Percentiles rank a stretch among this genome's conserved stretches.
Evolutionary conservation across 1,140 invertebrate species (phyloP).

Genomic region (Monomorium pharaonis): DNA sequence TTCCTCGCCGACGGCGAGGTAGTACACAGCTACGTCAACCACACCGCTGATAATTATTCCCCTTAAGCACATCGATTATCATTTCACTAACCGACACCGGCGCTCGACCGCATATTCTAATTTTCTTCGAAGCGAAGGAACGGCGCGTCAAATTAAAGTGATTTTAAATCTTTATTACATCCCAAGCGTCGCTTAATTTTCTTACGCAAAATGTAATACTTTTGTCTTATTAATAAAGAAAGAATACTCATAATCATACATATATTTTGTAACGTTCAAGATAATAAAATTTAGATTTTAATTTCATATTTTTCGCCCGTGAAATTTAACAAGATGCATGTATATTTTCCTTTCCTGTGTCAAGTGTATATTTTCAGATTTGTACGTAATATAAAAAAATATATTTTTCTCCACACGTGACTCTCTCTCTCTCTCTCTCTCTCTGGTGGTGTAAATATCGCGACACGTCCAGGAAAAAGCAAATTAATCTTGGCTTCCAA

Average conservation of each 20-base stretch:
- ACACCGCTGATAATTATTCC: slow-evolving; percentile 41
- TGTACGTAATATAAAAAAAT: neutral
- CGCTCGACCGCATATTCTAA: slow-evolving; percentile 7
- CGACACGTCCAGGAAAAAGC: slow-evolving; percentile 54
- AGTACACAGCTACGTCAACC: slow-evolving; percentile 1
- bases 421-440: too few relatives aligned
- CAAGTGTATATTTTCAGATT: neutral
- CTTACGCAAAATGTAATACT: neutral
- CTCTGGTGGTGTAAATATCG: neutral
- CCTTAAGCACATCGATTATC: slow-evolving; percentile 62
- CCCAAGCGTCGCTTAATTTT: neutral
- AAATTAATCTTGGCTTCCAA: slow-evolving; percentile 72
- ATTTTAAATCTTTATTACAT: slow-evolving; percentile 7
- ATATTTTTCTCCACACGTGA: neutral
- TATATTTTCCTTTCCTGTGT: neutral
- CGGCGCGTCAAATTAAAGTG: slow-evolving; percentile 22
- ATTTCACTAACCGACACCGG: slow-evolving; percentile 51
- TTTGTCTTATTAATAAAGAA: neutral
- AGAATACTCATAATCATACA: neutral
- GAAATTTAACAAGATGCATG: neutral
- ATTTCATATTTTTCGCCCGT: neutral
- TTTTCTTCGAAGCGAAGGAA: neutral
- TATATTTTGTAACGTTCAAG: neutral
- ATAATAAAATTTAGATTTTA: neutral
- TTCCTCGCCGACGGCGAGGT: neutral